Conservation (phyloP, 2,888 invertebrate species). For the Leistus spinibarbis region DNA sequence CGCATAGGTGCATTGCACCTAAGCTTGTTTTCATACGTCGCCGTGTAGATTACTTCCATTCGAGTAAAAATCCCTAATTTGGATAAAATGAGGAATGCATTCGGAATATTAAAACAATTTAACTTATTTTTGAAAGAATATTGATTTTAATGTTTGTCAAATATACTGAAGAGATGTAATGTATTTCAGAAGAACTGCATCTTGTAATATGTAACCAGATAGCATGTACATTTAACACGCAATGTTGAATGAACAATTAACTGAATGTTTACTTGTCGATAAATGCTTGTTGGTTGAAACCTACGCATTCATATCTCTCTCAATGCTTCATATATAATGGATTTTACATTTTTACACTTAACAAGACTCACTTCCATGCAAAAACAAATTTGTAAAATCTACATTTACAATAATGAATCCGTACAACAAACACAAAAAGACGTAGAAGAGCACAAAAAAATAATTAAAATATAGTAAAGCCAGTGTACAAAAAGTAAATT, state of each 20-base stretch:
- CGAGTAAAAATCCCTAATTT: too few relatives aligned
- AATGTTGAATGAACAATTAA: neutral
- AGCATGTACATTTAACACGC: neutral
- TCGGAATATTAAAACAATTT: neutral
- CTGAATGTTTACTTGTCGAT: neutral
- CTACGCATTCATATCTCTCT: neutral
- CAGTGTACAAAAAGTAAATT: neutral
- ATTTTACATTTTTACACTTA: neutral
- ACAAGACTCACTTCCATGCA: too few relatives aligned
- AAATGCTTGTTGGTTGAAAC: neutral
- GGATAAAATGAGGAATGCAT: neutral
- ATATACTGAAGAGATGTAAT: neutral
- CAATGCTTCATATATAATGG: neutral
- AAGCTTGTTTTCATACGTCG: too few relatives aligned
- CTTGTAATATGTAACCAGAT: neutral
- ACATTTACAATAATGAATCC: too few relatives aligned
- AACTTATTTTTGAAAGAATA: neutral
- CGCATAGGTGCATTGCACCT: too few relatives aligned
- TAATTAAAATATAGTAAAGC: neutral
- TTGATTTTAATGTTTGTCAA: neutral
- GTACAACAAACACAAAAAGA: too few relatives aligned
- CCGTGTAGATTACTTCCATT: too few relatives aligned
- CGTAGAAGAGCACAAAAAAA: neutral
- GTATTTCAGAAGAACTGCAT: neutral
- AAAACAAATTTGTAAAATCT: too few relatives aligned